Evolutionary conservation across 2,797 vertebrate genomes (phyloP), one percentile per base, ranked within the genome.

Genomic region (Oreortyx pictus): DNA sequence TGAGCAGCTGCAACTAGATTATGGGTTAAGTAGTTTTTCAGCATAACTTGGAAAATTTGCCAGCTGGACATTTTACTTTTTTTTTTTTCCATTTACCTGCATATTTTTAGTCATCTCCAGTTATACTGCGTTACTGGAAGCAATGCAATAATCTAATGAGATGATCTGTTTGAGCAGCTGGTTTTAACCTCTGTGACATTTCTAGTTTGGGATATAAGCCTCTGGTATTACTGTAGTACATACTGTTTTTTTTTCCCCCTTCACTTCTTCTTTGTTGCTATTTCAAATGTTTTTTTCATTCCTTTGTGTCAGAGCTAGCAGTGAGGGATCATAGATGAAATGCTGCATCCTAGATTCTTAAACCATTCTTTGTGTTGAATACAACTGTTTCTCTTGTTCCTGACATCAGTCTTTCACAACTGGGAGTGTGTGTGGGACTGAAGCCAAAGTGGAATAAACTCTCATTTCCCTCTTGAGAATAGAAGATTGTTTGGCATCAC

Each of bases 161-260:
- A 75, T 93, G 94, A 96, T 95, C 95, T 94, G 74, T 91, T 93
- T 88, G 94, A 95, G 95, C 95, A 96, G 88, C 94, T 96, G 90
- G 88, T 95, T 94, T 96, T 96, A 95, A 96, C 93, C 94, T 95
- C 84, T 83, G 44, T 95, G 93, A 94, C 93, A 92, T 93, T 94
- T 94, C 72, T 88, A 67, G 70, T 90, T 85, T 71, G 25, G 54
- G 59, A 46, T 67, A 31, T 86, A 71, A 89, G 82, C 87, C 82
- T 89, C 66, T 72, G 70, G 59, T 93, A 83, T 83, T 70, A 87
- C 46, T 89, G 65, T 3, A 80, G 31, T 59, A 78, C 54, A 15
- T 54, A 31, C 23, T 74, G 61, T 10, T 37, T 10, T 37, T 37
- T 37, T 37, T 13, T 41, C 19, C 12, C 8, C 41, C 3, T 66